Percentiles rank a stretch among this genome's conserved stretches.
phyloP scores from a whole-genome alignment of 2,888 invertebrate species.

The Unio delphinus region DNA sequence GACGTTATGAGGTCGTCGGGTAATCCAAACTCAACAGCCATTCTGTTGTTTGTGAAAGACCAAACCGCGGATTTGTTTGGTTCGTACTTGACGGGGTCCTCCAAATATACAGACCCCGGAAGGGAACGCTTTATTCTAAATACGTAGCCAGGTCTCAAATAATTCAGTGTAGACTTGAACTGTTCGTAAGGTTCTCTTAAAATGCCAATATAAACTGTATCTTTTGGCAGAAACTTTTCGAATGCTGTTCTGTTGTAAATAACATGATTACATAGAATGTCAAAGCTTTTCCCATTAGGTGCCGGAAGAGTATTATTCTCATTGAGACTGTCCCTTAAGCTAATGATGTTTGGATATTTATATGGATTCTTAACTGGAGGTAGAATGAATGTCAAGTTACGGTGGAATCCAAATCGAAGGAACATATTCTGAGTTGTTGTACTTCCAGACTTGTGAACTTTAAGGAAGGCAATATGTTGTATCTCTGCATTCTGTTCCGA shows the following conservation, averaged over 20 bases:
- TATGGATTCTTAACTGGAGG: conserved; percentile 27
- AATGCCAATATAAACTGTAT: conserved; percentile 38
- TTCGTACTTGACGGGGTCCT: conserved; percentile 33
- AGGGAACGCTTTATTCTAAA: conserved; percentile 17
- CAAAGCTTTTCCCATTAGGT: conserved; percentile 21
- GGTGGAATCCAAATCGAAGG: conserved; percentile 11
- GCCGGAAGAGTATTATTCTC: conserved; percentile 24
- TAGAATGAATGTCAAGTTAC: conserved; percentile 35
- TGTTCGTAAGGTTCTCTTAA: conserved; percentile 37
- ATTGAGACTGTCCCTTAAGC: conserved; percentile 19
- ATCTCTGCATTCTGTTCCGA: conserved; percentile 4
- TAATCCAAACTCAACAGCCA: conserved; percentile 36
- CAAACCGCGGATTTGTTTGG: conserved; percentile 11
- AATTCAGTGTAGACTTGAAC: conserved; percentile 36
- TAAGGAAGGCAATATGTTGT: conserved; percentile 31
- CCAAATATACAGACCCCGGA: conserved; percentile 27
- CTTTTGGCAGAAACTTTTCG: conserved; percentile 27
- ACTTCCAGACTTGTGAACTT: conserved; percentile 36
- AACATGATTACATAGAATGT: conserved; percentile 42
- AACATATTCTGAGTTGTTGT: conserved; percentile 32
- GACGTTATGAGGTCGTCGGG: conserved; percentile 22
- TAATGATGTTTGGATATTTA: conserved; percentile 36
- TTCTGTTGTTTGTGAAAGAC: conserved; percentile 35
- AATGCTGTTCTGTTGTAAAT: conserved; percentile 30
- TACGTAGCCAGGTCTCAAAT: conserved; percentile 25